Evolutionary conservation across 2,888 invertebrate genomes (phyloP).

Genomic region (Dendrolimus pini): DNA sequence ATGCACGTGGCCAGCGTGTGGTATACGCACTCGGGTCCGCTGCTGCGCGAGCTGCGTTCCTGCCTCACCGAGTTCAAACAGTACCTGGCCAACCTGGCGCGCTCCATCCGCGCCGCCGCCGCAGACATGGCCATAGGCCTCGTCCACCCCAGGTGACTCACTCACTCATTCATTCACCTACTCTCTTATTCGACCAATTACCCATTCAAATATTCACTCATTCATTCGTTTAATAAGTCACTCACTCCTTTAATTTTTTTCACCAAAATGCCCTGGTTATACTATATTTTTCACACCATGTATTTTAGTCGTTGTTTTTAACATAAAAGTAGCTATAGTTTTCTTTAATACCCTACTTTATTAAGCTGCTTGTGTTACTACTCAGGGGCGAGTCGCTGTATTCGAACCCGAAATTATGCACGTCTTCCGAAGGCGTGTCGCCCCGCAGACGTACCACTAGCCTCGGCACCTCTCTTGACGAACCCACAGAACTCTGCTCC

Average conservation of each 20-base stretch:
- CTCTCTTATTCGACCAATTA: too few species aligned
- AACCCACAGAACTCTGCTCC: conserved; percentile 49
- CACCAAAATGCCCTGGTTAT: too few species aligned
- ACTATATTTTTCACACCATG: too few species aligned
- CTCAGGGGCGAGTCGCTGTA: conserved; percentile 73
- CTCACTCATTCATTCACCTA: background rate
- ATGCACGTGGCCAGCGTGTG: conserved; percentile 92
- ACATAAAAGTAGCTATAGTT: too few species aligned
- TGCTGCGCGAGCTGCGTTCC: conserved; percentile 89
- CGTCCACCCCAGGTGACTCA: conserved; percentile 80
- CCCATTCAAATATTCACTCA: too few species aligned
- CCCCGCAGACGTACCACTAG: conserved; percentile 61
- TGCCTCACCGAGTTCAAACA: conserved; percentile 95
- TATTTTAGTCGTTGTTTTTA: too few species aligned
- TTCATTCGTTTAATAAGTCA: too few species aligned
- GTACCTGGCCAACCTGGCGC: conserved; percentile 88
- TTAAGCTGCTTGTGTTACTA: background rate
- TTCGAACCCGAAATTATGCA: conserved; percentile 72
- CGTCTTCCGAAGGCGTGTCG: conserved; percentile 58
- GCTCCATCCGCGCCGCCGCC: conserved; percentile 92
- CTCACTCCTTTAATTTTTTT: too few species aligned
- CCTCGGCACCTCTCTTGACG: conserved; percentile 59
- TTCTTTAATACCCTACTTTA: too few species aligned
- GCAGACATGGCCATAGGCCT: conserved; percentile 95
- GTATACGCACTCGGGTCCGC: conserved; percentile 94